phyloP scores from a whole-genome alignment of 2,797 vertebrate genomes.

The Ctenopoma multispine region DNA sequence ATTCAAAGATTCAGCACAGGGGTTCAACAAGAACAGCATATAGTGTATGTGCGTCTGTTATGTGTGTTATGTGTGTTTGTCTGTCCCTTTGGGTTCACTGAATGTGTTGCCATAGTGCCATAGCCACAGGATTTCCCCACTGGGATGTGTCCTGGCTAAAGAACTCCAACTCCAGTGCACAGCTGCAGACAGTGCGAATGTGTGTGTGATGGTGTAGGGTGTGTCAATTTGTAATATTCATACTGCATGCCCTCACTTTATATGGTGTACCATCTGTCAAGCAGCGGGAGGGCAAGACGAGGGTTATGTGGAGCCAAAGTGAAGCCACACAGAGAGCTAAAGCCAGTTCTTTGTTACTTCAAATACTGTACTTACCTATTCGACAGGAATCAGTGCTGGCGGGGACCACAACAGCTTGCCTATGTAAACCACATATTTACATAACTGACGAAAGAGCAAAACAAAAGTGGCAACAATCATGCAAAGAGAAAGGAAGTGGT shows the following conservation, averaged over 20 bases:
- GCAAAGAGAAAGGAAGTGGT: constrained; percentile 45
- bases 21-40: background rate
- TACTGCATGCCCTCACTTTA: constrained; percentile 51
- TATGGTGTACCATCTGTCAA: constrained; percentile 63
- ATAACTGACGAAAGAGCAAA: constrained; percentile 24
- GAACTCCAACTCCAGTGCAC: constrained; percentile 29
- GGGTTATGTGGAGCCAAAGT: constrained; percentile 34
- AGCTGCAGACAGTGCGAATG: constrained; percentile 41
- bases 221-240: constrained; percentile 56
- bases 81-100: constrained; percentile 2
- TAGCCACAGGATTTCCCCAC: constrained; percentile 38
- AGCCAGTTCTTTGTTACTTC: constrained; percentile 63
- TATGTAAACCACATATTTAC: constrained; percentile 30
- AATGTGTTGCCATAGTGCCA: constrained; percentile 45
- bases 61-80: constrained; percentile 14
- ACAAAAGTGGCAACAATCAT: constrained; percentile 22
- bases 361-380: constrained; percentile 53
- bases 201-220: constrained; percentile 40
- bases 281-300: constrained; percentile 39
- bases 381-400: constrained; percentile 45
- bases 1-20: too few relatives aligned
- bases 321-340: constrained; percentile 44
- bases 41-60: constrained; percentile 15
- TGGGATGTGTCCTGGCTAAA: constrained; percentile 15
- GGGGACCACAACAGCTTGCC: constrained; percentile 38